Base-by-base conservation (phyloP, 2,888 invertebrate species). In the Micoletzkya japonica region DNA sequence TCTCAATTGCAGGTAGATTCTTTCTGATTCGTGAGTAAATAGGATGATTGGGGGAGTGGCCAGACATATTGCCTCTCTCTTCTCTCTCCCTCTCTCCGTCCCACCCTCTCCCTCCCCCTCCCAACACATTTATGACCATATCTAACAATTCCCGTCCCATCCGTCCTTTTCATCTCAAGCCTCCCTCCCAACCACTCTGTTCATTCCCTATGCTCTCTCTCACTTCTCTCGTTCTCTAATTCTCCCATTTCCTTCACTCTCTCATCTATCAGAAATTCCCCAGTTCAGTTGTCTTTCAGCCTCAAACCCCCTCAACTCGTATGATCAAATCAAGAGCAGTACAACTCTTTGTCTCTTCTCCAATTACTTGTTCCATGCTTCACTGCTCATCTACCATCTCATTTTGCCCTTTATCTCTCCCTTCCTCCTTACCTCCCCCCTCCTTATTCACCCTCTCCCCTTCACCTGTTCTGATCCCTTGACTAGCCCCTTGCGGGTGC, bases 81-180 rank as follows among this genome's bases (percentile, higher is more conserved):
- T 60, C 60, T 39, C 30, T 6, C 17, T 7, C 61, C 49, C 50
- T 50, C 20, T 50, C 24, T 24, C 50, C 20, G 7, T 24, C 20
- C 4, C 4, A n/a, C 50, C 24, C 20, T 20, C 4, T 24, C 28
- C 28, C 44, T 56, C 39, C 74, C 74, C 75, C 66, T 71, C 74
- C 73, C 34, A 76, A 77, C 37, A 37, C 58, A 58, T 37, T 36
- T 26, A 37, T n/a, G 24, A 0, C 49, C 30, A 39, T 61, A 30
- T 61, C 60, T 60, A 14, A 14, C n/a, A 14, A 30, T 49, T 20
- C 49, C n/a, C 61, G 6, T 59, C 59, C 61, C 49, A 49, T 61
- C 61, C 28, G 39, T 60, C 44, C 32, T n/a, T 44, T 44, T 44
- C 49, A 17, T 44, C 49, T n/a, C 49, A 39, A 28, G 44, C 24